These are phyloP conservation scores for Hippasteria phrygiana DNA, from an alignment of 53 echinoderm and acorn worm genomes.

Conservation along the genomic window DNA sequence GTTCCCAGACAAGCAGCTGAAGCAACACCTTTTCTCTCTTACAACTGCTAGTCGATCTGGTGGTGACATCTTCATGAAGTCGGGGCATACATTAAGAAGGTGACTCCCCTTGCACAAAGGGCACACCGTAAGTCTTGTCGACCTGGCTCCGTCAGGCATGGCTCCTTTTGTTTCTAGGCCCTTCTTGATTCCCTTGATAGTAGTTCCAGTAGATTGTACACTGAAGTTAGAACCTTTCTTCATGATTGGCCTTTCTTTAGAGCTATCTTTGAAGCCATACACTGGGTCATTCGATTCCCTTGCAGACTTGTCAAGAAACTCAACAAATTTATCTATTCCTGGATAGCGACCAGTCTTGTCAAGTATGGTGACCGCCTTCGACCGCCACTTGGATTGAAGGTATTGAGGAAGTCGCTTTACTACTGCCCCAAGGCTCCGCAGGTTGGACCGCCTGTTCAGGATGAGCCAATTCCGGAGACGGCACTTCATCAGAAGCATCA, in stretches of 20 bases:
- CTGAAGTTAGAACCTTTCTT: not conserved
- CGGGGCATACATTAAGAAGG: slow-evolving; percentile 6
- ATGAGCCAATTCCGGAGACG: too few species aligned
- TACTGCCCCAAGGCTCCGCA: slow-evolving; percentile 7
- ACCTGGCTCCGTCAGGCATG: not conserved
- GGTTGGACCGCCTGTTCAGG: not conserved
- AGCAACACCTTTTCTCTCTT: slow-evolving; percentile 52
- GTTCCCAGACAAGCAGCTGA: slow-evolving; percentile 23
- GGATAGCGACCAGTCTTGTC: slow-evolving; percentile 33
- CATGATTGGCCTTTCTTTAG: not conserved
- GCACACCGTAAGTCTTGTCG: not conserved
- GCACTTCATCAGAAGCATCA: too few species aligned
- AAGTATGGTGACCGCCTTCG: slow-evolving; percentile 17
- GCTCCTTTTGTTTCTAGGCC: too few species aligned
- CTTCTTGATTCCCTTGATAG: too few species aligned
- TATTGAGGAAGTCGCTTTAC: slow-evolving; percentile 49
- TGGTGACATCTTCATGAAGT: slow-evolving; percentile 48
- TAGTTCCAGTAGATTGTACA: too few species aligned
- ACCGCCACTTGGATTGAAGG: slow-evolving; percentile 46
- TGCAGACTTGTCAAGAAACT: slow-evolving; percentile 12
- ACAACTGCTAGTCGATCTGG: slow-evolving; percentile 38
- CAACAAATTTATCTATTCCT: not conserved
- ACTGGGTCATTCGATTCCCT: slow-evolving; percentile 5
- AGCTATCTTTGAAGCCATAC: not conserved
- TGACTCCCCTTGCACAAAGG: not conserved